Conservation (phyloP, 2,797 vertebrate genomes). For the Xerus rutilus region DNA sequence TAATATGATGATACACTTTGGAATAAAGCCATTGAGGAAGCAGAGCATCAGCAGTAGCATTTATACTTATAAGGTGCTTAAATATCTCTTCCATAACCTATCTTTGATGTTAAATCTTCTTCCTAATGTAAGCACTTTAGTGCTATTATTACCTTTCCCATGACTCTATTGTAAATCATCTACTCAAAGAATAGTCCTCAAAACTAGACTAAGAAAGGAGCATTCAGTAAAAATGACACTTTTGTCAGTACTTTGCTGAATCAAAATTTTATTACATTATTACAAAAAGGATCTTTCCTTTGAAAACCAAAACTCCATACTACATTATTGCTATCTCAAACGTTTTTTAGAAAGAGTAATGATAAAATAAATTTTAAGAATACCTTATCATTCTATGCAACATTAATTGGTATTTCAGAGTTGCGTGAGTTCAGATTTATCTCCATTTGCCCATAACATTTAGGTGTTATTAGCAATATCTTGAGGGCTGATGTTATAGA, state of each 20-base stretch:
- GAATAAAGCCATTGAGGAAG: constrained; percentile 13
- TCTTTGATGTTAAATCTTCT: constrained; percentile 56
- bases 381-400: not conserved
- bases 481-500: not conserved
- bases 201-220: constrained; percentile 13
- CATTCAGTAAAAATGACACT: constrained; percentile 6
- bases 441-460: not conserved
- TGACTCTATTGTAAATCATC: constrained; percentile 14
- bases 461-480: not conserved
- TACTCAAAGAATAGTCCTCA: constrained; percentile 21
- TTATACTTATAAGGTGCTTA: constrained; percentile 57
- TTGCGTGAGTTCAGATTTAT: not conserved
- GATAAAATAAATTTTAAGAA: constrained; percentile 27
- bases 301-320: constrained; percentile 15
- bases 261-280: constrained; percentile 42
- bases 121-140: constrained; percentile 42
- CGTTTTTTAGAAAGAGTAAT: not conserved
- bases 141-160: constrained; percentile 29
- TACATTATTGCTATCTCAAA: not conserved
- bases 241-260: constrained; percentile 29
- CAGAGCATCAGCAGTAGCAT: not conserved
- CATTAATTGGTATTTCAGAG: not conserved
- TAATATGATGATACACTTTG: not conserved
- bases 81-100: constrained; percentile 20
- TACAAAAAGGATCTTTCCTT: not conserved